phyloP scores from a whole-genome alignment of 2,888 invertebrate species.

The Acrocyrtus sp. region DNA sequence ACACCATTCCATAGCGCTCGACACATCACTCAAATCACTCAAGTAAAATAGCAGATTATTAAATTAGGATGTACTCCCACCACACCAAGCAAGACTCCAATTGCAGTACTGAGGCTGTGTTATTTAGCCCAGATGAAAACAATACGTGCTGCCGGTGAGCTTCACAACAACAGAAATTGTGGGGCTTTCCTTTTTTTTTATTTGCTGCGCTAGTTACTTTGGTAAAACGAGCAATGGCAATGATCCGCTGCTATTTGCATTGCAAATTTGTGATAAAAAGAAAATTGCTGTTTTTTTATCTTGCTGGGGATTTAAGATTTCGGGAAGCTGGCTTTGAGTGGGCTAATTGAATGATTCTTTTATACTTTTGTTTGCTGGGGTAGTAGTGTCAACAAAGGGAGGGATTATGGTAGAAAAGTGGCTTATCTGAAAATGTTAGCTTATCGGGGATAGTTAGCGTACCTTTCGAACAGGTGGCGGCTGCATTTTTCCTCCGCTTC shows the following conservation, averaged over 20 bases:
- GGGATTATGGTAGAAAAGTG: not conserved
- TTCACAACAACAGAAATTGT: not conserved
- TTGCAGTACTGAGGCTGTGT: not conserved
- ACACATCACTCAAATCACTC: not conserved
- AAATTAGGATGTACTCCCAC: not conserved
- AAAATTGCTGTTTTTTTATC: not conserved
- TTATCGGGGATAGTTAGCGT: not conserved
- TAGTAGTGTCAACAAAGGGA: not conserved
- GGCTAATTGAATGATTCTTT: too few species aligned
- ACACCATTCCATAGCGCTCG: too few species aligned
- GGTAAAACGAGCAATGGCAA: too few species aligned
- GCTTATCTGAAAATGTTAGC: not conserved
- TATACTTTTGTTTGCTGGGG: not conserved
- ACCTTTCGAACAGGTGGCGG: constrained; percentile 51
- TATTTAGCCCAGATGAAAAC: not conserved
- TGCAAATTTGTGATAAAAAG: not conserved
- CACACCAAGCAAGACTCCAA: too few species aligned
- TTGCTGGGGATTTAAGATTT: not conserved
- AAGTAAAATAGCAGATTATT: not conserved
- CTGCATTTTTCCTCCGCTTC: constrained; percentile 43
- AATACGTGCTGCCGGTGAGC: not conserved
- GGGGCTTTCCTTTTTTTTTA: too few species aligned
- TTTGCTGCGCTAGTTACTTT: too few species aligned
- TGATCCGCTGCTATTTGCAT: not conserved
- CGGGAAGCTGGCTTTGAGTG: too few species aligned